Percentiles rank a stretch among this genome's conserved stretches.
Evolutionary conservation across 1,140 invertebrate genomes (phyloP).

Genomic region (Drosophila parvula): DNA sequence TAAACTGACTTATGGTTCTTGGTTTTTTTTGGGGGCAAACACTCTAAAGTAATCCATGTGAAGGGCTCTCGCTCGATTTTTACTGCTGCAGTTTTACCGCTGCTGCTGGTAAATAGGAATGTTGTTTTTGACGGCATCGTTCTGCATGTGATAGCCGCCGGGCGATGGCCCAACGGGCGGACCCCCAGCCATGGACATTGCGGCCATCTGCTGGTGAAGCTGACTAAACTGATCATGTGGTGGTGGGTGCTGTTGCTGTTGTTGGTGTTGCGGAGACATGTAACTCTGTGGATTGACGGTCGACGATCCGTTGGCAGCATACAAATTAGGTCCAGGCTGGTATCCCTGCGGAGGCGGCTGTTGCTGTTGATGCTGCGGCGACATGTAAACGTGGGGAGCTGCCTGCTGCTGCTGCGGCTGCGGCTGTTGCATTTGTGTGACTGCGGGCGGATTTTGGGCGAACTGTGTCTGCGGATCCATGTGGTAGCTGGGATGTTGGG

Average conservation of each 20-base stretch:
- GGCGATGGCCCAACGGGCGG: slow-evolving; percentile 44
- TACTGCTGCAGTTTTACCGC: slow-evolving; percentile 66
- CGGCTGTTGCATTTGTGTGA: slow-evolving; percentile 53
- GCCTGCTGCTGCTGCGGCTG: slow-evolving; percentile 54
- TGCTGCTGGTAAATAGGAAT: slow-evolving; percentile 84
- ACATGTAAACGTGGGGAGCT: slow-evolving; percentile 60
- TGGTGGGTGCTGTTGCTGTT: slow-evolving; percentile 38
- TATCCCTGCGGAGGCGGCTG: slow-evolving; percentile 48
- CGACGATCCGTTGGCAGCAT: slow-evolving; percentile 64
- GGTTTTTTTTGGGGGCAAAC: slow-evolving; percentile 30
- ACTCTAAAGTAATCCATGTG: slow-evolving; percentile 23
- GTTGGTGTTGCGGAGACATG: slow-evolving; percentile 43
- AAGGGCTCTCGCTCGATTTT: slow-evolving; percentile 9
- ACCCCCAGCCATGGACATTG: slow-evolving; percentile 60
- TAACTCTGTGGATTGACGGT: slow-evolving; percentile 59
- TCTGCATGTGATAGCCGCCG: slow-evolving; percentile 69
- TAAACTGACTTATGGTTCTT: slow-evolving; percentile 16
- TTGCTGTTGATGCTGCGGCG: slow-evolving; percentile 69
- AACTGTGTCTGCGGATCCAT: slow-evolving; percentile 60
- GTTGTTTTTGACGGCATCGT: slow-evolving; percentile 78
- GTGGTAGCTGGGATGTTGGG: slow-evolving; percentile 40
- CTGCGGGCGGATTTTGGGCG: slow-evolving; percentile 47
- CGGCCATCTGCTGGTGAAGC: slow-evolving; percentile 79
- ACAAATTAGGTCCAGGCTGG: slow-evolving; percentile 51
- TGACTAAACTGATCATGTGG: slow-evolving; percentile 73